Conservation (phyloP, 2,888 invertebrate species). For the Allygus modestus region DNA sequence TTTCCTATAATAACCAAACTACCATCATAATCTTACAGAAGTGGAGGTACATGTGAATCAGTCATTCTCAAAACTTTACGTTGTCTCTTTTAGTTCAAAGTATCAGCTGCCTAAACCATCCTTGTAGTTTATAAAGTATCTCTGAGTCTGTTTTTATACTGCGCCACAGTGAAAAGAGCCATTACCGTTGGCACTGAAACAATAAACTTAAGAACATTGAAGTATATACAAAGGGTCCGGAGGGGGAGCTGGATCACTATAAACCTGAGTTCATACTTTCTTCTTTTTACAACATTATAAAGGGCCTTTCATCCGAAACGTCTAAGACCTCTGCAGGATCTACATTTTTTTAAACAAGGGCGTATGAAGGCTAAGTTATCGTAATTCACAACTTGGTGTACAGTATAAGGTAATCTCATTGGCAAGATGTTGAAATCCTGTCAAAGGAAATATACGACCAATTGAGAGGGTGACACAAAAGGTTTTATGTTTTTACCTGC, state of each 20-base stretch:
- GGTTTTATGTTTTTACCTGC: too few relatives aligned
- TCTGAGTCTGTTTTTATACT: background rate
- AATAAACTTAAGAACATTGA: slow-evolving; percentile 13
- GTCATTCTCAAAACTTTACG: too few relatives aligned
- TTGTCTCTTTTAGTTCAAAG: too few relatives aligned
- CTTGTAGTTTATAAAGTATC: too few relatives aligned
- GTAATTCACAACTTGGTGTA: background rate
- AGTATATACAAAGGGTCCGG: background rate
- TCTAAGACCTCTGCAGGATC: background rate
- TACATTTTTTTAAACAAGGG: background rate
- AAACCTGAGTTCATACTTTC: slow-evolving; percentile 19
- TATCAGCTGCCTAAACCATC: too few relatives aligned
- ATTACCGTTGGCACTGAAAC: slow-evolving; percentile 3
- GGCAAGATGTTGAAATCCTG: too few relatives aligned
- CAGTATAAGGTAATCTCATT: too few relatives aligned
- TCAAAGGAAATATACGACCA: too few relatives aligned
- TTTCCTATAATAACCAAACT: too few relatives aligned
- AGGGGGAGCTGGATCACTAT: background rate
- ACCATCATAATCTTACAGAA: too few relatives aligned
- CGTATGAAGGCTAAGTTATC: background rate
- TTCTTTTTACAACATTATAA: slow-evolving; percentile 18
- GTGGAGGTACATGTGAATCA: too few relatives aligned
- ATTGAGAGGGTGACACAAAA: too few relatives aligned
- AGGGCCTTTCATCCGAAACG: background rate
- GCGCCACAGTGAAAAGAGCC: background rate